Conservation (phyloP, 2,113 vertebrate genomes). For the Austrofundulus limnaeus region DNA sequence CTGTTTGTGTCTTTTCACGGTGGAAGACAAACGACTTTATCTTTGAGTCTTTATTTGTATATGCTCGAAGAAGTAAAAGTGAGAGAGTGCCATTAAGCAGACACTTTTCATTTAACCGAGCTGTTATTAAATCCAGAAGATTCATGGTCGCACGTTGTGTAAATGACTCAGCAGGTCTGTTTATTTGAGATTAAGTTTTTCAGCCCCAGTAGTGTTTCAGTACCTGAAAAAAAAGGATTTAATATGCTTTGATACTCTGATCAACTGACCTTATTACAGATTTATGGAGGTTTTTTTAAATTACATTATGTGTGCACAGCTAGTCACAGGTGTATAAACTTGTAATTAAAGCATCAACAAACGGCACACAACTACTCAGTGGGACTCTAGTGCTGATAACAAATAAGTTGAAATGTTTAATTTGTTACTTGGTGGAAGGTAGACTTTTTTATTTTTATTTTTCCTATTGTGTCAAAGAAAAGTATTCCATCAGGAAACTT, state of each 20-base stretch:
- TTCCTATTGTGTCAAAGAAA: background rate
- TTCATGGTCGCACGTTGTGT: conserved; percentile 19
- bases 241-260: conserved; percentile 32
- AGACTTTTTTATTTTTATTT: too few species aligned
- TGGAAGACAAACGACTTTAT: conserved; percentile 47
- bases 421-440: background rate
- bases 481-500: background rate
- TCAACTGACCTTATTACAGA: conserved; percentile 38
- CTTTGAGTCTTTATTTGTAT: background rate
- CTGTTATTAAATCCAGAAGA: conserved; percentile 29
- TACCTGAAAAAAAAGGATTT: conserved; percentile 21
- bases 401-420: background rate
- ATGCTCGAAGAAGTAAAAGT: conserved; percentile 17
- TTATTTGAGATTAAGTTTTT: conserved; percentile 36
- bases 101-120: conserved; percentile 21
- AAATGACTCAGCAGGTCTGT: conserved; percentile 33
- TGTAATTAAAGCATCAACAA: conserved; percentile 39
- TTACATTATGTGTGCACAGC: conserved; percentile 11
- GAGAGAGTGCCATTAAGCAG: conserved; percentile 11
- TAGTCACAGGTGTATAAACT: conserved; percentile 18
- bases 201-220: conserved; percentile 14
- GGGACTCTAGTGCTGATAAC: background rate
- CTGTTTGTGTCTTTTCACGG: conserved; percentile 55
- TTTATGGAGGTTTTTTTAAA: conserved; percentile 34
- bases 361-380: background rate